Evolutionary conservation across 2,797 vertebrate species (phyloP).

Genomic region (Anguilla pacifica): DNA sequence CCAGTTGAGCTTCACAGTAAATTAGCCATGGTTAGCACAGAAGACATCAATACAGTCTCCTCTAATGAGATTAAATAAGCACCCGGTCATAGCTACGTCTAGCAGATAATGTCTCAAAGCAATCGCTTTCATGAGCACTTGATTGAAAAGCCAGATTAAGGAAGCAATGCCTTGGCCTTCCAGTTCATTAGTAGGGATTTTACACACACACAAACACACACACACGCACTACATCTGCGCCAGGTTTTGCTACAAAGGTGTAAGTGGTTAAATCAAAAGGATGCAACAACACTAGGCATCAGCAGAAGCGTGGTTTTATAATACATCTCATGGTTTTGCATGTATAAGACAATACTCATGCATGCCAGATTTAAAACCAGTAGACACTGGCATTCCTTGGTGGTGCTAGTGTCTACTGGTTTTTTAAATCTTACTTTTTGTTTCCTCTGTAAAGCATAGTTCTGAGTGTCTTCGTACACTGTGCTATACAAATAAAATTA

Average conservation of each 20-base stretch:
- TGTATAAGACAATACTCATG: background rate
- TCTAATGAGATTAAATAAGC: constrained; percentile 81
- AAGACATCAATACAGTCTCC: constrained; percentile 74
- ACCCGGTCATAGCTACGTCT: constrained; percentile 80
- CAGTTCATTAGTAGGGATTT: too few relatives aligned
- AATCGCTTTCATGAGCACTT: constrained; percentile 83
- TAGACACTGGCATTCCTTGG: too few relatives aligned
- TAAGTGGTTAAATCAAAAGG: constrained; percentile 1
- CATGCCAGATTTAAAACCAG: too few relatives aligned
- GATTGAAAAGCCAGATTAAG: constrained; percentile 77
- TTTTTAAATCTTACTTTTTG: too few relatives aligned
- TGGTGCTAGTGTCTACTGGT: too few relatives aligned
- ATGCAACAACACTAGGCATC: constrained; percentile 28
- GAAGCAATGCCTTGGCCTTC: constrained; percentile 49
- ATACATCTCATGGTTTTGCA: background rate
- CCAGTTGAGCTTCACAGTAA: constrained; percentile 86
- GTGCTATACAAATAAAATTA: too few relatives aligned
- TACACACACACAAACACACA: too few relatives aligned
- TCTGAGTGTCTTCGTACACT: too few relatives aligned
- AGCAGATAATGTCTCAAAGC: constrained; percentile 89
- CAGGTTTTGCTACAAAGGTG: background rate
- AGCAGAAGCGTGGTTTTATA: constrained; percentile 23
- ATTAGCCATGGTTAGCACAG: constrained; percentile 92
- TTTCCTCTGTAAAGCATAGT: too few relatives aligned
- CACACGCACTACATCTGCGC: too few relatives aligned